Evolutionary conservation across 2,888 invertebrate genomes (phyloP).

Genomic region (Philaethria dido): DNA sequence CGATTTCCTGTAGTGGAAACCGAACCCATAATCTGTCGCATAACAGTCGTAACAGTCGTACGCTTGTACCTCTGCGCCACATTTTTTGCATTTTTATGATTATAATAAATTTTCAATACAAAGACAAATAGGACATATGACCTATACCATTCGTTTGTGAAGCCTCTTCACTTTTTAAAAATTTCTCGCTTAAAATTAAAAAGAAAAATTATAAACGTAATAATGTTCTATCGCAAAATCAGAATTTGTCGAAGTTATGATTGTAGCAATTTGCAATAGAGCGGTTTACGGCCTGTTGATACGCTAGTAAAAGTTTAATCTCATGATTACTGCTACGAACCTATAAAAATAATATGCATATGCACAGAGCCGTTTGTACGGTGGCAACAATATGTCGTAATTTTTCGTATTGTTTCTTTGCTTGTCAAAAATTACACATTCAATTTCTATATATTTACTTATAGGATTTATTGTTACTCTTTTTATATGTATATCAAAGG

Average conservation of each 20-base stretch:
- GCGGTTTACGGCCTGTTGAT: constrained; percentile 70
- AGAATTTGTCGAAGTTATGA: constrained; percentile 28
- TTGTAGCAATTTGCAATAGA: constrained; percentile 59
- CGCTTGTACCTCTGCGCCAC: no score
- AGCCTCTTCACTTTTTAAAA: no score
- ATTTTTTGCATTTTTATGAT: no score
- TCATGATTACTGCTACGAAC: constrained; percentile 64
- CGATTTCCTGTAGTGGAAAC: no score
- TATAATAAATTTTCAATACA: no score
- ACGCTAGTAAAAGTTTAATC: constrained; percentile 78
- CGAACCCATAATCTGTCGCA: no score
- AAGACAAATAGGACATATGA: no score
- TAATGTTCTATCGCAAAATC: constrained; percentile 7
- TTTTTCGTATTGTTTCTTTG: constrained; percentile 1
- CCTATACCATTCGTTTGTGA: no score
- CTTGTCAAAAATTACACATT: constrained; percentile 6
- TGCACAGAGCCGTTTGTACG: neutral
- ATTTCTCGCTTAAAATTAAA: neutral
- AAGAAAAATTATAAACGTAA: constrained; percentile 19
- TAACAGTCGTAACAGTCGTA: no score
- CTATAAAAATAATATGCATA: constrained; percentile 50
- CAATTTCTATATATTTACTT: neutral
- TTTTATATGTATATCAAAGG: neutral
- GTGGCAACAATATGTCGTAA: constrained; percentile 15
- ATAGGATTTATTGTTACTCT: neutral